Conservation (phyloP, 2,113 vertebrate genomes). For the Onychorhynchus coronatus region DNA sequence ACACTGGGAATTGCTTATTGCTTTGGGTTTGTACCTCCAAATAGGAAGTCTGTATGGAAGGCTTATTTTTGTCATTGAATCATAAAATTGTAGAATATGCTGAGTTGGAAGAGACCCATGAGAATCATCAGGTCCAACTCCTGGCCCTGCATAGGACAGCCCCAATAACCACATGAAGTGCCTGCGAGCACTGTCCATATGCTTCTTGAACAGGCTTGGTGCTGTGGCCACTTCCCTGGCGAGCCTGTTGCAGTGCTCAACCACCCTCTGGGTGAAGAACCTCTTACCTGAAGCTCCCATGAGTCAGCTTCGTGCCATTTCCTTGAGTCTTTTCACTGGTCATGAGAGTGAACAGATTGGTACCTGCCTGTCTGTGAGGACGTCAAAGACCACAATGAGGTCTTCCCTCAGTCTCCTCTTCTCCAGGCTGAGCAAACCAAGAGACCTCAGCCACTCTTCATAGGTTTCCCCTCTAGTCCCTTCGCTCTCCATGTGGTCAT, state of each 20-base stretch:
- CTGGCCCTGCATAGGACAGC: not conserved
- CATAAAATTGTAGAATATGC: not conserved
- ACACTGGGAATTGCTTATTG: not conserved
- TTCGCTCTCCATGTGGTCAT: not conserved
- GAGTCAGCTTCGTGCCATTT: not conserved
- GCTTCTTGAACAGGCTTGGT: not conserved
- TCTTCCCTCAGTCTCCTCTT: not conserved
- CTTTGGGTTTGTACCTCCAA: not conserved
- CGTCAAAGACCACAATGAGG: not conserved
- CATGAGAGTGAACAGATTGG: fast-evolving
- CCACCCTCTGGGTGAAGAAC: not conserved
- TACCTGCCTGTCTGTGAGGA: not conserved
- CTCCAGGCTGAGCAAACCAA: not conserved
- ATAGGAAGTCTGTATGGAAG: not conserved
- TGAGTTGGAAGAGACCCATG: not conserved
- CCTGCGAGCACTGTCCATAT: not conserved
- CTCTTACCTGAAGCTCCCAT: not conserved
- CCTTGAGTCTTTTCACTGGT: not conserved
- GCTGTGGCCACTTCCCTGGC: not conserved
- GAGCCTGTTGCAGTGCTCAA: not conserved
- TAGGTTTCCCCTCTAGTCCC: not conserved
- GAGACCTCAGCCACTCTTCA: not conserved
- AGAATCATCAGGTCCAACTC: fast-evolving
- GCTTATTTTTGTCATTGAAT: not conserved
- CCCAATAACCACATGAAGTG: not conserved